Conservation (phyloP, 2,888 invertebrate genomes). For the Mythimna ferrago region DNA sequence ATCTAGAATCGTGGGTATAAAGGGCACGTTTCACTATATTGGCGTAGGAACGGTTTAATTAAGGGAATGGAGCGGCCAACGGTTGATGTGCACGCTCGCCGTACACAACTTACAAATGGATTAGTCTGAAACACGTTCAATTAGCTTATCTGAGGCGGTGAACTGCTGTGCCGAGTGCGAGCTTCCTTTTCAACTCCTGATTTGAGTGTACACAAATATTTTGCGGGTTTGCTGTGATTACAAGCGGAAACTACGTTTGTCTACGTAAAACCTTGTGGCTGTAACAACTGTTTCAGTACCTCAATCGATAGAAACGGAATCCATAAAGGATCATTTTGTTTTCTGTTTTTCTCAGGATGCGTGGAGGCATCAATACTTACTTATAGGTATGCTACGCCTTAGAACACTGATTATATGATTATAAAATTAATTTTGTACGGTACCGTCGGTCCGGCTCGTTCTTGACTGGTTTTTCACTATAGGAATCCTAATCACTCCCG, state of each 20-base stretch:
- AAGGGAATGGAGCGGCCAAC: constrained; percentile 81
- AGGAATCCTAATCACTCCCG: not conserved
- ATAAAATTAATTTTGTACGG: too few species aligned
- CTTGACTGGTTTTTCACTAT: not conserved
- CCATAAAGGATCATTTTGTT: too few species aligned
- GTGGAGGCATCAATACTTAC: too few species aligned
- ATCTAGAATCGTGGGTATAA: constrained; percentile 64
- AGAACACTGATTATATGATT: too few species aligned
- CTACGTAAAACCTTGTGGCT: too few species aligned
- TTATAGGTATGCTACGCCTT: too few species aligned
- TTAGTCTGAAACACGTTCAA: constrained; percentile 82
- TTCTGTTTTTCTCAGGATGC: too few species aligned
- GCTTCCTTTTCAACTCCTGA: constrained; percentile 38
- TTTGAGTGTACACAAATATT: constrained; percentile 31
- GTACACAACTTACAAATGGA: constrained; percentile 83
- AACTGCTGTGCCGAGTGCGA: constrained; percentile 61
- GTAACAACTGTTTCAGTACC: too few species aligned
- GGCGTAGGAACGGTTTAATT: constrained; percentile 83
- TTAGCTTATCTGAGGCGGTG: constrained; percentile 74
- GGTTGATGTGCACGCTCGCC: constrained; percentile 67
- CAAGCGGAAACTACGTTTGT: not conserved
- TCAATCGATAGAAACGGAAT: too few species aligned
- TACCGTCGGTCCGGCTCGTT: too few species aligned
- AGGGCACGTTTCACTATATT: constrained; percentile 68
- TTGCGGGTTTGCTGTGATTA: constrained; percentile 12